Base-by-base conservation (phyloP, 2,888 invertebrate genomes). In the Drosophila anceps region DNA sequence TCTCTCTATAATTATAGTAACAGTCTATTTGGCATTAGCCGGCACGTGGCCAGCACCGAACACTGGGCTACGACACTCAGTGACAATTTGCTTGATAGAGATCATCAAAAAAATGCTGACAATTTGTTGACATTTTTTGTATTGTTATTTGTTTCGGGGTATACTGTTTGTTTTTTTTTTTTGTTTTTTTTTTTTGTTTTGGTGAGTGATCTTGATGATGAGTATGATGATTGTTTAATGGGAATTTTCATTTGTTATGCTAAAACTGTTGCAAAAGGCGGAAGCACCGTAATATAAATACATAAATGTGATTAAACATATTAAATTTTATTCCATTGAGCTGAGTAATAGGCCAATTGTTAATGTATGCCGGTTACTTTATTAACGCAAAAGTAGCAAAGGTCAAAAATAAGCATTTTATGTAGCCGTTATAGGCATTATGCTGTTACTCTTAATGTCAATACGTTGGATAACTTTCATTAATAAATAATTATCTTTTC, bases 121-220 rank as follows among this genome's bases (percentile, higher is more conserved):
- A 84, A 88, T 85, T 85, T 83, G 86, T 77, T 85, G 88, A 88
- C 86, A 78, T 64, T 66, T 83, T 46, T 53, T 69, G 51, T 69
- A 24, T 60, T 37, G 37, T 43, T 72, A 46, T 50, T 77, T 53
- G 53, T 58, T 44, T 46, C 51, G 27, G 27, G 27, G 29, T n/a
- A 24, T 44, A 24, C 51, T 15, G 44, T 44, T 54, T 54, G 43
- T 53, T 37, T 29, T 15, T 41, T 46, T 57, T 33, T 33, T 15
- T 27, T 51, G n/a, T n/a, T n/a, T n/a, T 57, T 44, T 20, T 39
- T 61, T 69, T 63, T 69, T 63, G 29, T 44, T 44, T 24, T 64
- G 57, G 61, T 72, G 64, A 67, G 79, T 74, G 73, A 50, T 69
- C 69, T 51, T 65, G 57, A 50, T 64, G 57, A 60, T 81, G 65